Evolutionary conservation across 2,888 invertebrate species (phyloP).

Genomic region (Hanleya hanleyi): DNA sequence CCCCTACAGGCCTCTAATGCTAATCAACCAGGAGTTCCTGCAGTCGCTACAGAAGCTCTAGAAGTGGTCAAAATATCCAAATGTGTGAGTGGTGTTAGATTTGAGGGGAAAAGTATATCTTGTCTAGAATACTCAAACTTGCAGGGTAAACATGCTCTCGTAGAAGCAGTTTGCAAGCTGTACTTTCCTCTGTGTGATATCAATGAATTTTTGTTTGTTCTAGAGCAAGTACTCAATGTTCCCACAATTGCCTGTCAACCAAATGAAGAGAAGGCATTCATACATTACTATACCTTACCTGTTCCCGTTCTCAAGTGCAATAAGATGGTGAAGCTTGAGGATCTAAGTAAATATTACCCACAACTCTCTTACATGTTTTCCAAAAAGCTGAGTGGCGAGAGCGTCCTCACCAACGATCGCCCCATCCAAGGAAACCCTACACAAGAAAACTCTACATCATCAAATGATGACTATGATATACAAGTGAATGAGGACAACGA

Average conservation of each 20-base stretch:
- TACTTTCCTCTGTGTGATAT: conserved; percentile 66
- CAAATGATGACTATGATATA: too few species aligned
- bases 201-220: conserved; percentile 63
- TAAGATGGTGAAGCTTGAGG: conserved; percentile 63
- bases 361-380: conserved; percentile 64
- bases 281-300: conserved; percentile 67
- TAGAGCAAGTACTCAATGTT: conserved; percentile 62
- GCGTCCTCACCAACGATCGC: too few species aligned
- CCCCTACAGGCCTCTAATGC: not conserved
- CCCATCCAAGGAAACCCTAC: too few species aligned
- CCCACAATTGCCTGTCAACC: conserved; percentile 59
- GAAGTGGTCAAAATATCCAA: conserved; percentile 25
- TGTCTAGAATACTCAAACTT: conserved; percentile 54
- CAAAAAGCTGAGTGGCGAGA: not conserved
- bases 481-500: too few species aligned
- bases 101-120: conserved; percentile 67
- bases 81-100: conserved; percentile 55
- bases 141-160: conserved; percentile 59
- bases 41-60: not conserved
- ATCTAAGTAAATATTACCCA: conserved; percentile 63
- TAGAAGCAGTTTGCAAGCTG: conserved; percentile 67
- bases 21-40: not conserved
- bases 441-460: too few species aligned
- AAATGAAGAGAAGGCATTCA: conserved; percentile 66
- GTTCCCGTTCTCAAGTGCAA: conserved; percentile 66